Evolutionary conservation across 2,797 vertebrate species (phyloP), one percentile per base, ranked within the genome.

Genomic region (Cetoscarus ocellatus): DNA sequence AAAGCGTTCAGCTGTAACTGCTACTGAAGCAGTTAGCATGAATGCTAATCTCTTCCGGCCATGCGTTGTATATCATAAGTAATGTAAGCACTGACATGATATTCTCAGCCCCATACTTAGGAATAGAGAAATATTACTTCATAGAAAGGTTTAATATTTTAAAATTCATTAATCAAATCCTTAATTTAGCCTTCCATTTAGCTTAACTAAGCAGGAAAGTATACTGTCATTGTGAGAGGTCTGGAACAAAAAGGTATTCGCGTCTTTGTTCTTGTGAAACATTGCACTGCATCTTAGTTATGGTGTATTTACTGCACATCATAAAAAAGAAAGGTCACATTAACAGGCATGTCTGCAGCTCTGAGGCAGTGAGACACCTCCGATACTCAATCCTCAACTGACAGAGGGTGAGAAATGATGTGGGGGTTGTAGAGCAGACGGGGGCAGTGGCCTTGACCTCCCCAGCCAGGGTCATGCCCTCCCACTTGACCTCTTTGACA

Each of bases 321-420:
- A 45, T 7, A 53, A 64, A 70, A 50, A 67, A 12, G 35, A 61
- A 47, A 43, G 59, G 66, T 54, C 57, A 61, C 52, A 58, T 77
- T 17, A 72, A 53, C 14, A 40, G 48, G 59, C 61, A 40, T 60
- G 44, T 68, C 52, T 70, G 52, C 34, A 45, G 56, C 55, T 59
- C 40, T 18, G 55, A 65, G n/a, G 67, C 60, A 67, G 61, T 11
- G n/a, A 77, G 57, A 81, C 56, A 4, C 69, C 58, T 74, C 60
- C 80, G 84, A 80, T 86, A 91, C 38, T 69, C 52, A 77, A 90
- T 77, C 62, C 58, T 59, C 42, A 70, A 76, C 72, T 80, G 89
- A 91, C 91, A 89, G 82, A 64, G n/a, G 64, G 79, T 91, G 82
- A 94, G 88, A 91, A 90, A 93, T 90, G 57, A 88, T 82, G 65